These are phyloP conservation scores for Hypena proboscidalis DNA, from an alignment of 2,888 invertebrate species.

Conservation along the genomic window DNA sequence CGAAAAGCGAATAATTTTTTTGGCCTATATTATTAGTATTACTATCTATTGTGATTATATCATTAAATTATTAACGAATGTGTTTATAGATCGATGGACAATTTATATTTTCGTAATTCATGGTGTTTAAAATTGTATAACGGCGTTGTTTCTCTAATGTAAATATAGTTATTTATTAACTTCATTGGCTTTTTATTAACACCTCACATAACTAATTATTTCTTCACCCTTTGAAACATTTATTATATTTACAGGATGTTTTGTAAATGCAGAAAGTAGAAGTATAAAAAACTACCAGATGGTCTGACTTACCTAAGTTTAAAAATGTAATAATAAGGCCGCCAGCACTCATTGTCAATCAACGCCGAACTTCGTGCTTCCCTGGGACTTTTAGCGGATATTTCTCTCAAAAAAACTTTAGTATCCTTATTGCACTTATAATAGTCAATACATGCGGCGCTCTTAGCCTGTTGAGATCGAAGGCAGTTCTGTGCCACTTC, in stretches of 20 bases:
- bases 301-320: conserved; percentile 1
- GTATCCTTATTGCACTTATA: no score
- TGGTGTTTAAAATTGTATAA: conserved; percentile 57
- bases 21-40: conserved; percentile 20
- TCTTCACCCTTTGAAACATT: no score
- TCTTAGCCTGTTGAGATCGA: no score
- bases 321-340: no score
- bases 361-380: no score
- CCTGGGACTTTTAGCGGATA: no score
- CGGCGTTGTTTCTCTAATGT: conserved; percentile 64
- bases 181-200: conserved; percentile 43
- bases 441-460: no score
- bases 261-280: no score
- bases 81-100: conserved; percentile 42
- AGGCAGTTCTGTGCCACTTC: no score
- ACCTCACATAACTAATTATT: conserved; percentile 1
- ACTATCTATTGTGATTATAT: conserved; percentile 34
- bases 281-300: background rate
- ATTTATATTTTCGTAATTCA: conserved; percentile 64
- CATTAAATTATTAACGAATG: conserved; percentile 35
- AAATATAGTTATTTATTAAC: conserved; percentile 66
- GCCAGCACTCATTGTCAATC: no score
- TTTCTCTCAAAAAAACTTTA: no score
- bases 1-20: conserved; percentile 65
- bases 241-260: no score